phyloP scores from a whole-genome alignment of 2,113 vertebrate genomes.

The Rousettus leschenaultii region DNA sequence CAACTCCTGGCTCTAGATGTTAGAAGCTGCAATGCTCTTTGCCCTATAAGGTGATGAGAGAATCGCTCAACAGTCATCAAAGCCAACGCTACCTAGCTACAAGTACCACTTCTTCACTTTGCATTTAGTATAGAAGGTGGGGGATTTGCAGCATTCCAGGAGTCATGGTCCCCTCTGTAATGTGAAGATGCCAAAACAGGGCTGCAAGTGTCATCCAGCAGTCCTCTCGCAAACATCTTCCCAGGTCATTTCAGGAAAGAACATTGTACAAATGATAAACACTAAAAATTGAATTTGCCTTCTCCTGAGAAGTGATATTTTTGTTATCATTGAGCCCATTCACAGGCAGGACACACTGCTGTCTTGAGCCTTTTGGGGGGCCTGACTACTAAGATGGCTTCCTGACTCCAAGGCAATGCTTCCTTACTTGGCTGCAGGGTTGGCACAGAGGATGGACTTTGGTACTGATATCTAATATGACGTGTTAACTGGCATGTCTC shows the following conservation, averaged over 20 bases:
- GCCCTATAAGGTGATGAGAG: rapidly evolving
- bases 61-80: neutral
- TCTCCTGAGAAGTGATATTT: neutral
- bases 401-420: neutral
- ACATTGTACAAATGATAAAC: neutral
- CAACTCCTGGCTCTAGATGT: neutral
- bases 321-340: neutral
- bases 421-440: neutral
- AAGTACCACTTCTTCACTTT: neutral
- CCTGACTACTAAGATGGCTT: neutral
- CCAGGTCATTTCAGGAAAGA: neutral
- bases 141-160: neutral
- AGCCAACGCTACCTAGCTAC: neutral
- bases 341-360: too few relatives aligned
- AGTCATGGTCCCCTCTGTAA: neutral
- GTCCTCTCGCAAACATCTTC: neutral
- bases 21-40: neutral
- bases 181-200: neutral
- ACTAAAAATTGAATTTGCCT: neutral
- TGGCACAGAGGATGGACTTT: neutral
- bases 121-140: neutral
- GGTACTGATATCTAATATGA: neutral
- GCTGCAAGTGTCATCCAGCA: neutral
- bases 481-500: neutral
- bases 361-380: too few relatives aligned